Evolutionary conservation across 2,797 vertebrate genomes (phyloP).

Genomic region (Dromococcyx pavoninus): DNA sequence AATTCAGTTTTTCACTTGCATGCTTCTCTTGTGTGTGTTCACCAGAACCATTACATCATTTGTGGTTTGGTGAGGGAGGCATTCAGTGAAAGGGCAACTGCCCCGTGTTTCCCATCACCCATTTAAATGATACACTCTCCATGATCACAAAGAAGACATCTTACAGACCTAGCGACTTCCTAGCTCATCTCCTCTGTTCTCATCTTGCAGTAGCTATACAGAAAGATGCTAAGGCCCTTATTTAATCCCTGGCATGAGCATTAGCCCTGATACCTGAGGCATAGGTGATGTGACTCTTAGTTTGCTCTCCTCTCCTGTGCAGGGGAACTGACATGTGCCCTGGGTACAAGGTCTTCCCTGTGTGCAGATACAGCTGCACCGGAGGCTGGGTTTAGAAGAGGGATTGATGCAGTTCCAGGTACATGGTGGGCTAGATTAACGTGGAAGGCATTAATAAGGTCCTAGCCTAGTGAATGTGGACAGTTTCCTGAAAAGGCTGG

Average conservation of each 20-base stretch:
- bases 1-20: neutral
- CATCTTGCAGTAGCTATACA: neutral
- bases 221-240: neutral
- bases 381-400: neutral
- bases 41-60: neutral
- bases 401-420: constrained; percentile 54
- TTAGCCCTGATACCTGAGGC: neutral
- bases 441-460: constrained; percentile 50
- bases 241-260: accelerated
- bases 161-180: neutral
- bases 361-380: neutral
- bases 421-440: constrained; percentile 38
- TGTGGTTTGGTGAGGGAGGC: neutral
- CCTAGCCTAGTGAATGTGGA: constrained; percentile 46
- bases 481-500: constrained; percentile 54
- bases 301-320: neutral
- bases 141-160: neutral
- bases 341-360: neutral
- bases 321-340: neutral
- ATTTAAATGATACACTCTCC: accelerated
- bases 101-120: neutral
- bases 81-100: neutral
- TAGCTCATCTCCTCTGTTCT: neutral
- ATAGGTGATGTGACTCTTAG: neutral
- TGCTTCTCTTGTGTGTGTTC: neutral